Conservation (phyloP, 2,113 vertebrate species). For the Pterocles orientalis region DNA sequence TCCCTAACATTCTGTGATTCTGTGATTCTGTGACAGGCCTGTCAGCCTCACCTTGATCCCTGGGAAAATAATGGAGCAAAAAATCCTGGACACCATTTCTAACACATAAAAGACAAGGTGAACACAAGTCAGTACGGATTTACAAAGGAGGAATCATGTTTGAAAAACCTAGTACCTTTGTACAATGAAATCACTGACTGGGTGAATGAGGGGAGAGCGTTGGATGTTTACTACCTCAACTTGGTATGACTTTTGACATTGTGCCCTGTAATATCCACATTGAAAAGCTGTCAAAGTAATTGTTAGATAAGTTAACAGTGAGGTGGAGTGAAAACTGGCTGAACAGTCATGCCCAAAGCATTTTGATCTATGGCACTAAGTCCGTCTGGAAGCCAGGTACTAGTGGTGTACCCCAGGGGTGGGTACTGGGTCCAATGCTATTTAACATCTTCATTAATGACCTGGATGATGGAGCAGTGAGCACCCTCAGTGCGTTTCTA, state of each 20-base stretch:
- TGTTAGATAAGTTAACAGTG: background rate
- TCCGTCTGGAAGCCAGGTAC: background rate
- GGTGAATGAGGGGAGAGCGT: background rate
- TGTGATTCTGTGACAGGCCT: too few species aligned
- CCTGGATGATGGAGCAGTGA: background rate
- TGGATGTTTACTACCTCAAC: background rate
- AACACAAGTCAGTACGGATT: background rate
- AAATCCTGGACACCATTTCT: too few species aligned
- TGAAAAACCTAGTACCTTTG: background rate
- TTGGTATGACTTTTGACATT: background rate
- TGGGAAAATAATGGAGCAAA: too few species aligned
- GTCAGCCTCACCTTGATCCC: too few species aligned
- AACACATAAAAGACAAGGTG: too few species aligned
- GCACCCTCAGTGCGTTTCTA: background rate
- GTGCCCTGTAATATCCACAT: background rate
- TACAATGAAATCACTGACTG: background rate
- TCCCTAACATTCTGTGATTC: too few species aligned
- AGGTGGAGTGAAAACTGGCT: background rate
- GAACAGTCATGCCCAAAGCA: background rate
- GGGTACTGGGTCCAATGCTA: background rate
- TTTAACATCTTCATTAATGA: background rate
- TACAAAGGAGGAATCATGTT: background rate
- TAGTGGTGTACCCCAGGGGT: background rate
- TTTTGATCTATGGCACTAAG: background rate
- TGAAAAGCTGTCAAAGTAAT: background rate